A percentile compares a stretch with the other conserved stretches of the same genome.
Conservation (phyloP, 2,797 vertebrate genomes). For the Synaphobranchus kaupii region DNA sequence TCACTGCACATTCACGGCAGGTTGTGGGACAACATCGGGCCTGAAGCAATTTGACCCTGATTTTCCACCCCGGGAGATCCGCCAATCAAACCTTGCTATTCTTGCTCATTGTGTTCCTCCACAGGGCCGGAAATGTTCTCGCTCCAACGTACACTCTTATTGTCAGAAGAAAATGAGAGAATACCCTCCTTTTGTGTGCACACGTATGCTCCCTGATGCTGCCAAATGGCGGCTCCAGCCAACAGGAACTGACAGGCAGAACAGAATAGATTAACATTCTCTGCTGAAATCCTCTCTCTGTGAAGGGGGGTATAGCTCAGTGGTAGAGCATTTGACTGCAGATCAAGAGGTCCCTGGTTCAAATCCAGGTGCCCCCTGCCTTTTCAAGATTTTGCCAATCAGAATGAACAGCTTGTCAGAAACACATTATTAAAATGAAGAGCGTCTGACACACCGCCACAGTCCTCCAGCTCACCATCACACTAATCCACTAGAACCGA, state of each 20-base stretch:
- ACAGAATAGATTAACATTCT: neutral
- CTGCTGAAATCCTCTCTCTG: slow-evolving; percentile 5
- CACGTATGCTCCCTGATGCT: too few species aligned
- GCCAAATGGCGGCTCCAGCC: too few species aligned
- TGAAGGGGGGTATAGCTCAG: slow-evolving; percentile 71
- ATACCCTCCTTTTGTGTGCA: neutral
- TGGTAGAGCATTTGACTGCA: slow-evolving; percentile 75
- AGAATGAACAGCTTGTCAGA: neutral
- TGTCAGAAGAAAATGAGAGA: neutral
- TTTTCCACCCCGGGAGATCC: slow-evolving; percentile 4
- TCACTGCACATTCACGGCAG: neutral
- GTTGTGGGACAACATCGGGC: neutral
- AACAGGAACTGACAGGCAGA: neutral
- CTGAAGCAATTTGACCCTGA: neutral
- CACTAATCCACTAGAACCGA: neutral
- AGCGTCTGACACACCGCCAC: neutral
- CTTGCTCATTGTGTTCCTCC: neutral
- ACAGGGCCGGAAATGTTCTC: neutral
- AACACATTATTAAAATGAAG: neutral
- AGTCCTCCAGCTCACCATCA: neutral
- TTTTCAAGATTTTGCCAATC: slow-evolving; percentile 1
- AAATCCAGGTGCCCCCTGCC: slow-evolving; percentile 72
- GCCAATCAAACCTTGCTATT: neutral
- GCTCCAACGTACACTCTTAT: neutral
- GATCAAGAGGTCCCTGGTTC: slow-evolving; percentile 74